These are phyloP conservation scores for Chiloscyllium punctatum DNA, from an alignment of 2,797 vertebrate genomes.

Conservation along the genomic window DNA sequence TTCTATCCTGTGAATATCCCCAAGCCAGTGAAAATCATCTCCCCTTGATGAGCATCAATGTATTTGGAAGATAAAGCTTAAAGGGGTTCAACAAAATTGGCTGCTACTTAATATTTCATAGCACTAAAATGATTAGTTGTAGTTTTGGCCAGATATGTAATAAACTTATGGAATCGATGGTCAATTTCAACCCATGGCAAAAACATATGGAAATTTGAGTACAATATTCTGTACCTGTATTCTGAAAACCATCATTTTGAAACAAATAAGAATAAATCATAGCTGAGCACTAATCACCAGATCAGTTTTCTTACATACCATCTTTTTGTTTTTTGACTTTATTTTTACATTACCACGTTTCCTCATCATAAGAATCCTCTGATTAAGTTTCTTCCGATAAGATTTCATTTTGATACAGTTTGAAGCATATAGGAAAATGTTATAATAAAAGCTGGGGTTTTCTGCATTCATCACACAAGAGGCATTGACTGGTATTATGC, in stretches of 20 bases:
- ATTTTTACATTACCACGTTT: background rate
- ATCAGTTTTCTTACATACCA: background rate
- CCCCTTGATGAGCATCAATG: no score
- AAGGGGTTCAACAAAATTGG: background rate
- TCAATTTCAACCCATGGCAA: background rate
- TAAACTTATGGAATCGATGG: background rate
- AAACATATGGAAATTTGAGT: background rate
- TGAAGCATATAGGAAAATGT: background rate
- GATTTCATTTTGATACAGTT: background rate
- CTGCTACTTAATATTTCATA: background rate
- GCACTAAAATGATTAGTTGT: background rate
- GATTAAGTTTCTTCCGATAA: background rate
- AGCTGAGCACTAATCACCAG: background rate
- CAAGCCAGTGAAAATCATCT: no score
- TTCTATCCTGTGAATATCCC: no score
- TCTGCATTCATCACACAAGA: background rate
- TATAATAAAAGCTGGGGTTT: background rate
- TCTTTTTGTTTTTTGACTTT: background rate
- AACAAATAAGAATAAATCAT: no score
- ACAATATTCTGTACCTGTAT: background rate
- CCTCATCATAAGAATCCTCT: background rate
- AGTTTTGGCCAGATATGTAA: background rate
- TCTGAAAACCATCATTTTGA: background rate
- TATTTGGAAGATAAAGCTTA: background rate
- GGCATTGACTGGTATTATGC: background rate